Base-by-base conservation (phyloP, 2,113 vertebrate species). In the Eptatretus burgeri region DNA sequence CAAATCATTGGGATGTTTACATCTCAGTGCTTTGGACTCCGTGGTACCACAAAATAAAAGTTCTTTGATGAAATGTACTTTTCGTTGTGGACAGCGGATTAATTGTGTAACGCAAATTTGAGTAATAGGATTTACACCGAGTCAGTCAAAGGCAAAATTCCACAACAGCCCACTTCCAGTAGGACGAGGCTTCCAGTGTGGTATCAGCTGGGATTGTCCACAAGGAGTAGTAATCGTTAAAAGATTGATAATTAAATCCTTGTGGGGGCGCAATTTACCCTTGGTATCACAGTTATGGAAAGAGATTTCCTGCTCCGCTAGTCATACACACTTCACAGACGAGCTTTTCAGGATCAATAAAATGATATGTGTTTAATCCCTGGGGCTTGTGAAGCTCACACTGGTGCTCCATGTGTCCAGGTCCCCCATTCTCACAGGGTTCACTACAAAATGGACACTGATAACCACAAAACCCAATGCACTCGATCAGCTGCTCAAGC, bases 141-240 rank as follows among this genome's bases (percentile, higher is more conserved):
- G n/a, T n/a, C n/a, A n/a, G n/a, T n/a, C n/a, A n/a, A n/a, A n/a
- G n/a, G n/a, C n/a, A n/a, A n/a, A n/a, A n/a, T n/a, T n/a, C n/a
- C n/a, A n/a, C n/a, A n/a, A n/a, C n/a, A n/a, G n/a, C n/a, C 66
- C 74, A 75, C 67, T 74, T 77, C 75, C 75, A 78, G 73, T 74
- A 78, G 67, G 73, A 71, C 67, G 73, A 74, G 18, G 75, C 74
- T 17, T 74, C 0, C 8, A 74, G 71, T 56, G 71, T 77, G 52
- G 1, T 1, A 53, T 78, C 76, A 9, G 74, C 69, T n/a, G 63
- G 62, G 41, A 79, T 78, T 18, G 49, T 11, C 78, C 78, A 79
- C 64, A 75, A 65, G 1, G 71, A 70, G 18, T 62, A 73, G 51
- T 75, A 66, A 0, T 69, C 10, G 60, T 65, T 65, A 41, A 65